Base-by-base conservation (phyloP, 2,113 vertebrate genomes). In the Emydocephalus ijimae region DNA sequence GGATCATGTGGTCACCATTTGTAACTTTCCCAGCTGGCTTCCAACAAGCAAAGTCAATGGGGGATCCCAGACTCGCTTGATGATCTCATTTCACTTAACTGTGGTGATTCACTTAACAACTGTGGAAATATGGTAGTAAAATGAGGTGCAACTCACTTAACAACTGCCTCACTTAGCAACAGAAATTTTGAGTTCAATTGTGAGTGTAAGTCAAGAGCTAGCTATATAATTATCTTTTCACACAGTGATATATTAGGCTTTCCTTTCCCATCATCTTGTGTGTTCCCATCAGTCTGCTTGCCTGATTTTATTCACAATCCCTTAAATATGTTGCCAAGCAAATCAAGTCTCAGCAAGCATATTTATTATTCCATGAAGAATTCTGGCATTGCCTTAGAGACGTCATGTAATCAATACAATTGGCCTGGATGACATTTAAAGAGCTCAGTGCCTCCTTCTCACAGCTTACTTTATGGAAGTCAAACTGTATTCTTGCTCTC, bases 331-430 rank as follows among this genome's bases (percentile, higher is more conserved):
- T 34, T 85, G 92, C 88, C 69, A 89, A 57, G 61, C 15, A 81
- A 92, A 61, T 64, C 87, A 89, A 92, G 88, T 81, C 69, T 52
- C 64, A 92, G 69, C 64, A 85, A 85, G 64, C 81, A 69, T 69
- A 85, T 89, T 57, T 81, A 89, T 85, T 89, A 85, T 15, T n/a
- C 34, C 34, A 29, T 45, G 23, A 21, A 50, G 10, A 89, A 85
- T 85, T 89, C 81, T 85, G 92, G 69, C 88, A 92, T 89, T 45
- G 55, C 26, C 88, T 56, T 57, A 55, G n/a, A 57, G 26, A 89
- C 7, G 23, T 5, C 57, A 89, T 50, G 43, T 6, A 69, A 81
- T 89, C 64, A 85, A 85, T 74, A 23, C 34, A 89, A 45, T 69
- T 87, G 87, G 56, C 48, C n/a, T 88, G 43, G 43, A n/a, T 69